phyloP scores from a whole-genome alignment of 2,113 vertebrate genomes.

The Plecotus auritus region DNA sequence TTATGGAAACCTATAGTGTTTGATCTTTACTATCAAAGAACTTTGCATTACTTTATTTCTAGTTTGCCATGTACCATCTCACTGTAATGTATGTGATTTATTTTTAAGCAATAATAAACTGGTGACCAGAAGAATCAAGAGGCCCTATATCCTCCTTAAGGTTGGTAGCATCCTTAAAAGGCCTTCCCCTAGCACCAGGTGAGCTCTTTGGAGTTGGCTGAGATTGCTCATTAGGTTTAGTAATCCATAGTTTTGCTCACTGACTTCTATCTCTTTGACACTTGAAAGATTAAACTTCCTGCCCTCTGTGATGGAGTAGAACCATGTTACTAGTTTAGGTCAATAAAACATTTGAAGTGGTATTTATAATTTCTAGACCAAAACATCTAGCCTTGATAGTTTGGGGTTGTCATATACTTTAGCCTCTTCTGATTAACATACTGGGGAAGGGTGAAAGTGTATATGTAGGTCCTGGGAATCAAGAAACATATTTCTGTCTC shows the following conservation, averaged over 20 bases:
- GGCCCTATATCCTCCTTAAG: rapidly evolving
- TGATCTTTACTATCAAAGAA: not conserved
- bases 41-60: not conserved
- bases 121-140: not conserved
- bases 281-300: not conserved
- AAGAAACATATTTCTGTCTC: not conserved
- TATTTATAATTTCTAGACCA: not conserved
- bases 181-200: not conserved
- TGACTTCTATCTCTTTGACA: not conserved
- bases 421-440: not conserved
- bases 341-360: not conserved
- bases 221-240: not conserved
- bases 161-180: not conserved
- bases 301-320: not conserved
- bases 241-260: not conserved
- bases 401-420: not conserved
- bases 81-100: not conserved
- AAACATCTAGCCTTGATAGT: not conserved
- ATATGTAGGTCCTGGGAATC: not conserved
- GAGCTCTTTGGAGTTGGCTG: not conserved
- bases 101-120: not conserved
- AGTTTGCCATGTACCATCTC: not conserved
- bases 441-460: not conserved
- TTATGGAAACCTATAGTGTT: not conserved
- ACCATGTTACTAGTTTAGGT: not conserved